Percentiles rank a stretch among this genome's conserved stretches.
Evolutionary conservation across 2,888 invertebrate genomes (phyloP).

Genomic region (Leucozona laternaria): DNA sequence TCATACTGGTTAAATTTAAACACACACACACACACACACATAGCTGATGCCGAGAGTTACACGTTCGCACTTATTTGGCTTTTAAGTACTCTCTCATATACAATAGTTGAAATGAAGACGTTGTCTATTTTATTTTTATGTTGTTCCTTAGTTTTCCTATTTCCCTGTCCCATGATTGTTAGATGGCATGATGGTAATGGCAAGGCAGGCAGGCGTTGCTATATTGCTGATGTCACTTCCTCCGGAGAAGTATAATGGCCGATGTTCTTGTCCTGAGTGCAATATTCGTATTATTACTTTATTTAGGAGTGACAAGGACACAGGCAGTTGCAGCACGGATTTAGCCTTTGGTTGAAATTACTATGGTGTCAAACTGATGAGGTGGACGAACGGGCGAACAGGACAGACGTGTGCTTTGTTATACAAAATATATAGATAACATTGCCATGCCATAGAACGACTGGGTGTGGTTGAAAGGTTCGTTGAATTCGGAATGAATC

Average conservation of each 20-base stretch:
- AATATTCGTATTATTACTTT: conserved; percentile 75
- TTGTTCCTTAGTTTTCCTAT: conserved; percentile 52
- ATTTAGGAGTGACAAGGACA: conserved; percentile 74
- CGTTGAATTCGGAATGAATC: conserved; percentile 33
- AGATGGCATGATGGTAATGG: conserved; percentile 42
- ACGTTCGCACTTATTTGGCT: conserved; percentile 64
- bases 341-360: conserved; percentile 52
- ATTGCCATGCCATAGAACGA: conserved; percentile 5
- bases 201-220: conserved; percentile 11
- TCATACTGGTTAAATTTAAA: background rate
- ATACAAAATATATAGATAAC: background rate
- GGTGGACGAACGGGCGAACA: conserved; percentile 6
- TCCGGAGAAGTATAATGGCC: conserved; percentile 62
- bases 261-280: conserved; percentile 72
- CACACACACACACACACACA: conserved; percentile 15
- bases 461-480: conserved; percentile 63
- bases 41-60: background rate
- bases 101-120: conserved; percentile 76
- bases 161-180: conserved; percentile 59
- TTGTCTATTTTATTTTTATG: conserved; percentile 75
- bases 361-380: conserved; percentile 47
- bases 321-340: conserved; percentile 62
- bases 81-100: conserved; percentile 40
- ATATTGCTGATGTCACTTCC: conserved; percentile 26
- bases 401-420: background rate